Evolutionary conservation across 2,797 vertebrate genomes (phyloP), one percentile per base, ranked within the genome.

Genomic region (Sebastes steindachneri): DNA sequence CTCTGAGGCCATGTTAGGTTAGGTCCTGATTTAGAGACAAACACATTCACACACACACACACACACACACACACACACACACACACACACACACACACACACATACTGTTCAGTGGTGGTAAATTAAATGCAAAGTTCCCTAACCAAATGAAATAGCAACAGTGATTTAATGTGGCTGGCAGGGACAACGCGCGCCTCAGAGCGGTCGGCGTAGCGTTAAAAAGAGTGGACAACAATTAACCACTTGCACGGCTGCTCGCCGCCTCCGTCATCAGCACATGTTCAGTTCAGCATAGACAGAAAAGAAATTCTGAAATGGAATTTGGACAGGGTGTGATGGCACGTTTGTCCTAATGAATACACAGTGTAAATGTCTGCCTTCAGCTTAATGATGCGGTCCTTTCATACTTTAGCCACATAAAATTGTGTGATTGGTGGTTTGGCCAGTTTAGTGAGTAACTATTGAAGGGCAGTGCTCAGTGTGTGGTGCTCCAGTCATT

Each of bases 401-500:
- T 82, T 79, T 85, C 29, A 70, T 78, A 31, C 31, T 72, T 57
- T 51, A 31, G 33, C 53, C 73, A 45, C 59, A 63, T 80, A 23
- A 53, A 74, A 72, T 77, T 55, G 21, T 84, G 26, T 60, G 53
- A 73, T 69, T 79, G 54, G 41, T 84, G 72, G 19, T 88, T 75
- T 58, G 80, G 19, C 59, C 68, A 55, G 53, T 84, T 87, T 66
- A 26, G 33, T 37, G 68, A 75, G 59, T 41, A 68, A 26, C 41
- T 70, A 74, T 62, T 77, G 75, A 84, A 77, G 55, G 41, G 10
- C 69, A 80, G 17, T 3, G 63, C 70, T 77, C 80, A 77, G 75
- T 66, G 58, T 25, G 9, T 15, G 25, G 45, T 53, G 45, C 65
- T 70, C 57, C 45, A 69, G 71, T 88, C 85, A 85, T 88, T 88